Conservation (phyloP, 2,797 vertebrate species). For the Sebastes cheni region DNA sequence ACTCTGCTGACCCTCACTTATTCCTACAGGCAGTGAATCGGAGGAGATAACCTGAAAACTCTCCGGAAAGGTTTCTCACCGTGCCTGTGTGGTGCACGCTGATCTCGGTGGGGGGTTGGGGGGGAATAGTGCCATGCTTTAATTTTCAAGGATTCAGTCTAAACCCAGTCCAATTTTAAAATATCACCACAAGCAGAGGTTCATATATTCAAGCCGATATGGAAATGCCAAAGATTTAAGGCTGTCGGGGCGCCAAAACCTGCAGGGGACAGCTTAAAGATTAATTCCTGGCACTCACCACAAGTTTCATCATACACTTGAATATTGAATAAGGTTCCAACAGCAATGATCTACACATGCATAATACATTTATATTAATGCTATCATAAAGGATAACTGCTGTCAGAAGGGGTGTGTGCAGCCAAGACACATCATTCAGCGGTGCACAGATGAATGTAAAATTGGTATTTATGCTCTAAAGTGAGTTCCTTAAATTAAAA, state of each 20-base stretch:
- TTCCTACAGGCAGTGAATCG: slow-evolving; percentile 7
- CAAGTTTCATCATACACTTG: neutral
- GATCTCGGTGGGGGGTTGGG: neutral
- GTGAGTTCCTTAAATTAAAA: neutral
- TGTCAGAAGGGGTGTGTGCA: neutral
- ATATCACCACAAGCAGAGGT: slow-evolving; percentile 24
- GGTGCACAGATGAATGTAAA: neutral
- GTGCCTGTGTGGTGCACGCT: neutral
- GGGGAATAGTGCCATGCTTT: neutral
- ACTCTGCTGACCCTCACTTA: neutral
- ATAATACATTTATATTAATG: neutral
- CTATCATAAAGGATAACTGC: neutral
- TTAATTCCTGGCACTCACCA: neutral
- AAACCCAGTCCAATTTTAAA: slow-evolving; percentile 28
- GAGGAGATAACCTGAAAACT: slow-evolving; percentile 11
- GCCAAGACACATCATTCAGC: slow-evolving; percentile 2
- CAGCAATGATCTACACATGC: neutral
- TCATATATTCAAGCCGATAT: slow-evolving; percentile 8
- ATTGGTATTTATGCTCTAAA: neutral
- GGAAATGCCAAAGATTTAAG: slow-evolving; percentile 11
- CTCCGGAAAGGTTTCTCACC: neutral
- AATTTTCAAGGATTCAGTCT: slow-evolving; percentile 16
- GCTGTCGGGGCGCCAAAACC: neutral
- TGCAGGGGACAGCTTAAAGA: slow-evolving; percentile 4
- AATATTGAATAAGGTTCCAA: neutral